Evolutionary conservation across 2,113 vertebrate species (phyloP), one percentile per base, ranked within the genome.

Genomic region (Lepus timidus): DNA sequence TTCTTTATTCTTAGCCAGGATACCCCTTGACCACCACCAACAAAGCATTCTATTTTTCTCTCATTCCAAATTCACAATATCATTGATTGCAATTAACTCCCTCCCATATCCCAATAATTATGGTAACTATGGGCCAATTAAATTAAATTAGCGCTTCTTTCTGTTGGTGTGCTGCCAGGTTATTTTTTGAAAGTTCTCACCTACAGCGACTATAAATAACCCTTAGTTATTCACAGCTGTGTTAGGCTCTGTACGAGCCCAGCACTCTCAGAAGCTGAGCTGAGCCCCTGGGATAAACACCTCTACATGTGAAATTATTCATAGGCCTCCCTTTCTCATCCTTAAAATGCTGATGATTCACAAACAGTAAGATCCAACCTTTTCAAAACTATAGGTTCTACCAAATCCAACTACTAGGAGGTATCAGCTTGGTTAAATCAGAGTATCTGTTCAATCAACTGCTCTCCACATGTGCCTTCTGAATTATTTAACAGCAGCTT

Each of bases 11-110:
- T 61, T 86, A 17, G 68, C 16, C 22, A 55, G 58, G 65, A 90
- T 0, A 31, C 23, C 10, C 25, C 39, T 64, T 74, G n/a, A 71
- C 51, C 39, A 90, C 55, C 52, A 64, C 70, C 36, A 81, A 68
- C 20, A 70, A 82, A 84, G 17, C 36, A 44, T 49, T 76, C 55
- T 95, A 62, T 27, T 65, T 82, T 49, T 39, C 36, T n/a, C 10
- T 78, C 27, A 67, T 62, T 79, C 14, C 23, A 84, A 88, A 96
- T 80, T 91, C 55, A 76, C 71, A 49, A 12, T 39, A 86, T 58
- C 44, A 23, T 71, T 33, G 65, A 22, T 33, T 75, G 55, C 17
- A 80, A 74, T 93, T 71, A 94, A 85, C 22, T 17, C 31, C 4
- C 52, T 61, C 33, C 23, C 19, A 58, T 58, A 19, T 19, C 27